Base-by-base conservation (phyloP, 1,140 invertebrate species). In the Drosophila bocqueti region DNA sequence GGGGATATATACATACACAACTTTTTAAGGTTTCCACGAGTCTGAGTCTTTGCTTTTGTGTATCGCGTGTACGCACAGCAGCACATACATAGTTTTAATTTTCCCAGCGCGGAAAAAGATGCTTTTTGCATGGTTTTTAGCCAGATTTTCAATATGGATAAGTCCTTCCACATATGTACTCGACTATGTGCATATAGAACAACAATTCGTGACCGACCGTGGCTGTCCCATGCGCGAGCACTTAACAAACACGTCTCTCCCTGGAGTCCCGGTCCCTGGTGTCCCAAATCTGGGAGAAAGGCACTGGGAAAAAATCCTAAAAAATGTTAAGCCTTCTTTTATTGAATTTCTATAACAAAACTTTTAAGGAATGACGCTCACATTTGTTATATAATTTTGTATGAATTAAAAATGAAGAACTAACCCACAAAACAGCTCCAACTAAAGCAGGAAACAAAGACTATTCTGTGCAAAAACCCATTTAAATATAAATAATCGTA, bases 61-160 rank as follows among this genome's bases (percentile, higher is more conserved):
- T 52, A 40, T 63, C 45, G 42, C 38, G 43, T 79, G 8, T 11
- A 54, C 57, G 43, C 46, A 50, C 61, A 66, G 40, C 52, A 34
- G 55, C 71, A 46, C 55, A 79, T 79, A 46, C 55, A 79, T 79
- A 87, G 81, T 87, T 87, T 89, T 81, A 90, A 87, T 84, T 87
- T 87, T 90, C 64, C 40, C 74, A 34, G 31, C 21, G 16, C 57
- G 61, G 29, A 71, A 26, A 26, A 36, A 42, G 18, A 13, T 0
- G 49, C 38, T 62, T 72, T 71, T 54, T 69, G 67, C 67, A 69
- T 74, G 75, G 31, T 57, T 45, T 55, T 63, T 59, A 58, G 34
- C 45, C 52, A 47, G 76, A 78, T 79, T 79, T 71, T 79, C 75
- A 79, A 78, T 79, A 79, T 63, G 76, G 75, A 79, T 79, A 79